These are phyloP conservation scores for Chironomus tentans DNA, from an alignment of 2,888 invertebrate genomes.

Conservation along the genomic window DNA sequence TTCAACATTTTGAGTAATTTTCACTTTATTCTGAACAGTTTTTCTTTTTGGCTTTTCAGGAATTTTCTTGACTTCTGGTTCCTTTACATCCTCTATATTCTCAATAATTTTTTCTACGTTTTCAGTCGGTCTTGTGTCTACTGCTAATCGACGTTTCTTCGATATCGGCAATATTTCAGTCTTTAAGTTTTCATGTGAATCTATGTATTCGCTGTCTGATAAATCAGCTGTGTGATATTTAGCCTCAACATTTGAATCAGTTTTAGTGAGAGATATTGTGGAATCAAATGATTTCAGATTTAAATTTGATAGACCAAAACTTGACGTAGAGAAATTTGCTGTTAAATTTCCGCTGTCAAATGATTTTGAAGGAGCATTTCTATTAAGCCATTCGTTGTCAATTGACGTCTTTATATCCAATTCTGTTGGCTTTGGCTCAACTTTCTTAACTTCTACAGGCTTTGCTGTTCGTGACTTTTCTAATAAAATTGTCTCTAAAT, in stretches of 20 bases:
- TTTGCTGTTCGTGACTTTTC: constrained; percentile 26
- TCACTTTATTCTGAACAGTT: neutral
- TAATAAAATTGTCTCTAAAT: constrained; percentile 40
- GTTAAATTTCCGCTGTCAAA: constrained; percentile 28
- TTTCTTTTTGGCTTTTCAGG: neutral
- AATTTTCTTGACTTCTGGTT: constrained; percentile 29
- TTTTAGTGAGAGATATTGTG: neutral
- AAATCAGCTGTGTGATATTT: constrained; percentile 10
- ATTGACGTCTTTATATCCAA: constrained; percentile 28
- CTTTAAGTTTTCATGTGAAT: constrained; percentile 58
- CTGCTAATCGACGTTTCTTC: constrained; percentile 45
- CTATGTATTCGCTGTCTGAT: constrained; percentile 52
- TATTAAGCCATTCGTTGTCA: constrained; percentile 52
- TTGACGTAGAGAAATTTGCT: neutral
- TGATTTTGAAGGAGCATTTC: constrained; percentile 35
- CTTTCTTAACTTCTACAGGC: neutral
- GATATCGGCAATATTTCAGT: constrained; percentile 44
- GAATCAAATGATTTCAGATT: neutral
- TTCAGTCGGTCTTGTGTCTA: neutral
- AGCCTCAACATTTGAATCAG: neutral
- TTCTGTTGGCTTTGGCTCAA: neutral
- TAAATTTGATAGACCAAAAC: constrained; percentile 6
- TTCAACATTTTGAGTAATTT: neutral
- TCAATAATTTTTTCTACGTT: neutral
- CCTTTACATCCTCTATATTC: neutral